phyloP scores from a whole-genome alignment of 2,113 vertebrate species.

The Solea senegalensis region DNA sequence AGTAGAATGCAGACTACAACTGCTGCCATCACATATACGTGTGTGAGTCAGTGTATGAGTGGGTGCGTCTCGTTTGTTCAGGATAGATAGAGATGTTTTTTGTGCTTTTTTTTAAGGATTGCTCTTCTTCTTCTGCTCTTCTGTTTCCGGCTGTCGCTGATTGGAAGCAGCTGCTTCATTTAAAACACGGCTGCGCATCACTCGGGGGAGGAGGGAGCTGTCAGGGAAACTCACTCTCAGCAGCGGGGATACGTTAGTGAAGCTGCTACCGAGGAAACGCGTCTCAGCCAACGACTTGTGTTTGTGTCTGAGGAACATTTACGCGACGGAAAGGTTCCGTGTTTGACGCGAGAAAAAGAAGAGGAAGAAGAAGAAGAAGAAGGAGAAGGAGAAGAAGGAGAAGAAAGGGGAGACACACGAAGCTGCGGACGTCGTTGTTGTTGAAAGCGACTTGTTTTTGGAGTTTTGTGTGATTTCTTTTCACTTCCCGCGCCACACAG shows the following conservation, averaged over 20 bases:
- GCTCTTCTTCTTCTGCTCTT: neutral
- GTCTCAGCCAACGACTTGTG: too few relatives aligned
- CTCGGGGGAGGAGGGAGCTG: slow-evolving; percentile 28
- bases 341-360: neutral
- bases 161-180: slow-evolving; percentile 24
- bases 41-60: too few relatives aligned
- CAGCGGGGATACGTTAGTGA: neutral
- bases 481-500: slow-evolving; percentile 20
- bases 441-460: slow-evolving; percentile 20
- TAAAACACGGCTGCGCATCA: slow-evolving; percentile 48
- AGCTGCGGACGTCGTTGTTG: neutral
- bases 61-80: too few relatives aligned
- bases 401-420: neutral
- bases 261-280: neutral
- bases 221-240: slow-evolving; percentile 11
- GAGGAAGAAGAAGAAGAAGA: too few relatives aligned
- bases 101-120: neutral
- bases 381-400: too few relatives aligned
- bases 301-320: neutral
- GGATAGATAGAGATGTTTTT: too few relatives aligned
- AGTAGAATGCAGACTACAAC: too few relatives aligned
- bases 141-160: neutral
- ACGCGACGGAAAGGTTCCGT: neutral
- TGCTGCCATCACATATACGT: too few relatives aligned
- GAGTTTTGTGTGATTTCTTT: slow-evolving; percentile 38